phyloP scores from a whole-genome alignment of 1,140 invertebrate genomes.

The Pseudomyrmex pallidus region DNA sequence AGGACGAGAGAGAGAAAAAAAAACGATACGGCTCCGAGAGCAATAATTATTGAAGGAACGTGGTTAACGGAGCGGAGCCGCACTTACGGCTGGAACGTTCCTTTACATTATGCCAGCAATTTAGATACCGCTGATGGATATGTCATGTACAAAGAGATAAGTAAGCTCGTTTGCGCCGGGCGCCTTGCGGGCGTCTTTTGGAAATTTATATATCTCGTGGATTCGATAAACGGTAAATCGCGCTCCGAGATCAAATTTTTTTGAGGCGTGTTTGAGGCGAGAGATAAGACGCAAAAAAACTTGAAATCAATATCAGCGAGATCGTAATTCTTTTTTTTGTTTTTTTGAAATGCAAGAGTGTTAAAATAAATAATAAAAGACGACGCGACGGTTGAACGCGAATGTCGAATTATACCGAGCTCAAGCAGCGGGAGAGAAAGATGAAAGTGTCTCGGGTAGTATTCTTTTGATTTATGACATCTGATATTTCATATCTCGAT shows the following conservation, averaged over 20 bases:
- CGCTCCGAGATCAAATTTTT: neutral
- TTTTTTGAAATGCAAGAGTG: neutral
- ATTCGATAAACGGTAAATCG: slow-evolving; percentile 7
- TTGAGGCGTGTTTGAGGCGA: neutral
- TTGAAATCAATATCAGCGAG: too few species aligned
- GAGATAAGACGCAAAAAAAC: neutral
- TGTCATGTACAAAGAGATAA: neutral
- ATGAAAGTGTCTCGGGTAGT: neutral
- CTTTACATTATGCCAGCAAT: slow-evolving; percentile 54
- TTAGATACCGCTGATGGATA: slow-evolving; percentile 50
- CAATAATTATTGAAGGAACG: slow-evolving; percentile 40
- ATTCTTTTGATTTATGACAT: neutral
- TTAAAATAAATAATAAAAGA: neutral
- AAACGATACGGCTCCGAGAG: neutral
- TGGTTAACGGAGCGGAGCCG: slow-evolving; percentile 51
- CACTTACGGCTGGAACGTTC: slow-evolving; percentile 16
- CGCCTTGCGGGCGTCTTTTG: neutral
- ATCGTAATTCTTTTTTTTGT: too few species aligned
- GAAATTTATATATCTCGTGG: neutral
- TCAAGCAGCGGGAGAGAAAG: neutral
- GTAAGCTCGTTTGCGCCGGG: neutral
- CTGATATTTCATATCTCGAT: neutral
- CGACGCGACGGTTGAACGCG: too few species aligned
- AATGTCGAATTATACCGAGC: too few species aligned
- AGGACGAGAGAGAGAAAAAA: neutral